phyloP scores from a whole-genome alignment of 2,888 invertebrate species.

The Yponomeuta cagnagella region DNA sequence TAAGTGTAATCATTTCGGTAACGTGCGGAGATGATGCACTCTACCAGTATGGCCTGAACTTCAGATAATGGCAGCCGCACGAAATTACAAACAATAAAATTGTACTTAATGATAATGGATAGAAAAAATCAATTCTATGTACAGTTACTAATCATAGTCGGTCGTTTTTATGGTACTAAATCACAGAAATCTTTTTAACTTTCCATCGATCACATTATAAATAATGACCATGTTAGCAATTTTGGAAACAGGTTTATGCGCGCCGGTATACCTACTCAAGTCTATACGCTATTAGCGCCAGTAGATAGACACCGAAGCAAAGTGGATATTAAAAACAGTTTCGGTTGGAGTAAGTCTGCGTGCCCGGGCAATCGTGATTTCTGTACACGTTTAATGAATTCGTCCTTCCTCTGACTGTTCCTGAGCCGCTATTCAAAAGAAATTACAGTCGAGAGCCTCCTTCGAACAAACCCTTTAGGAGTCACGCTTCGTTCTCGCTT shows the following conservation, averaged over 20 bases:
- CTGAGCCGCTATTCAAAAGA: constrained; percentile 63
- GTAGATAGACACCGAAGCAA: background rate
- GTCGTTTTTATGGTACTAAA: constrained; percentile 39
- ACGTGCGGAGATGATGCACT: constrained; percentile 55
- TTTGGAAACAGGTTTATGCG: constrained; percentile 7
- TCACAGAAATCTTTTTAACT: constrained; percentile 16
- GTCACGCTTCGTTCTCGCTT: constrained; percentile 65
- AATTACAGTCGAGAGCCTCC: constrained; percentile 64
- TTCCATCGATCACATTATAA: constrained; percentile 11
- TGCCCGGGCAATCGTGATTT: constrained; percentile 54
- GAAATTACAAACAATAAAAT: constrained; percentile 62
- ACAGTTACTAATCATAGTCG: constrained; percentile 48
- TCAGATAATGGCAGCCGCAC: constrained; percentile 50
- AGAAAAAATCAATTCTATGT: constrained; percentile 60
- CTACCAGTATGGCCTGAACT: constrained; percentile 18
- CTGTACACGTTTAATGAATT: constrained; percentile 67
- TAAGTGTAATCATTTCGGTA: constrained; percentile 47
- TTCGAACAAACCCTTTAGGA: constrained; percentile 67
- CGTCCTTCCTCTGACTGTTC: constrained; percentile 56
- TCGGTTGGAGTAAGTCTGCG: constrained; percentile 42
- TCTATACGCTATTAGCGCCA: background rate
- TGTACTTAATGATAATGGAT: constrained; percentile 53
- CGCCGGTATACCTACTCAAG: background rate
- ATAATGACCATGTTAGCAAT: background rate
- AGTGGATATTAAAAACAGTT: constrained; percentile 35